A percentile compares a stretch with the other conserved stretches of the same genome.
Conservation (phyloP, 37 sponge, comb jelly and placozoan species). For the Aplysina aerophoba region DNA sequence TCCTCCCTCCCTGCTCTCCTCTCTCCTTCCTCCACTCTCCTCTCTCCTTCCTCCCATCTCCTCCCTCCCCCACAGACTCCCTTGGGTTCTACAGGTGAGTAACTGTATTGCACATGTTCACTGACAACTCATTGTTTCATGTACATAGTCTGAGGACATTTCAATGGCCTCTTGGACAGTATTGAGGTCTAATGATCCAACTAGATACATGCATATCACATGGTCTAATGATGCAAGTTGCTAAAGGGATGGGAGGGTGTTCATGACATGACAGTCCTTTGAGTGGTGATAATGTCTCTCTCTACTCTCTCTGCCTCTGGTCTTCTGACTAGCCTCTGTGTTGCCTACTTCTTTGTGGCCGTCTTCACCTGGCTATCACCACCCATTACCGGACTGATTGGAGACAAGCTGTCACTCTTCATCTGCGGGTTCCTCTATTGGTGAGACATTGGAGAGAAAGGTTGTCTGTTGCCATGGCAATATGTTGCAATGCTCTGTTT, state of each 20-base stretch:
- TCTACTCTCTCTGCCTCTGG: too few species aligned
- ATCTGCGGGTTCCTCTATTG: conserved; percentile 80
- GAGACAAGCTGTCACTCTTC: conserved; percentile 74
- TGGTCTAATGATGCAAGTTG: too few species aligned
- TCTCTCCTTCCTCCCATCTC: conserved; percentile 7
- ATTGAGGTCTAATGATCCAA: too few species aligned
- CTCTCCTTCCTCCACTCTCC: background rate
- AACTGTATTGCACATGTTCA: too few species aligned
- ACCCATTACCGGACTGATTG: conserved; percentile 80
- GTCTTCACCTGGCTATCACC: conserved; percentile 91
- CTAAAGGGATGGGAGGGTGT: too few species aligned
- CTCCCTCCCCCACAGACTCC: background rate
- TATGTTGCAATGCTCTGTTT: too few species aligned
- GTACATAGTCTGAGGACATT: too few species aligned
- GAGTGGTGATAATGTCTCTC: background rate
- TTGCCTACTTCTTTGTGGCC: conserved; percentile 86
- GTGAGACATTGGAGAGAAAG: conserved; percentile 42
- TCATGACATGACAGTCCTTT: background rate
- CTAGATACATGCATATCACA: too few species aligned
- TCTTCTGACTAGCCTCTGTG: conserved; percentile 63
- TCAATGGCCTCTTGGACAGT: too few species aligned
- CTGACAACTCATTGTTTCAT: too few species aligned
- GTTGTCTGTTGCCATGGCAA: too few species aligned
- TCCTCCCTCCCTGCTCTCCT: background rate
- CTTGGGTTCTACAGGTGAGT: too few species aligned